Percentiles rank a stretch among this genome's conserved stretches.
phyloP scores from a whole-genome alignment of 2,888 invertebrate genomes.

The Xylocampa areola region DNA sequence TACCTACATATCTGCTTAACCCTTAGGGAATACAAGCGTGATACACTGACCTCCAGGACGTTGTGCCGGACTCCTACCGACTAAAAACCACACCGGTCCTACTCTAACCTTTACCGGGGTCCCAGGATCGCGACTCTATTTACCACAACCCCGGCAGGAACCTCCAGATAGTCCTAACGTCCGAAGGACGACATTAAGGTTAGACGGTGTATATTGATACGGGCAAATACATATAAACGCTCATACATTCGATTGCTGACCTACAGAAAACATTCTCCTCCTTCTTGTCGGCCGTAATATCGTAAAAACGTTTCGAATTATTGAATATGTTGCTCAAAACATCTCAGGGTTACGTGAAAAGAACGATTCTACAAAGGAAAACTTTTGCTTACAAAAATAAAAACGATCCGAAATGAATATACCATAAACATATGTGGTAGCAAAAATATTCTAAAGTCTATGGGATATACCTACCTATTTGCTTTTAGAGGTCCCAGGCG shows the following conservation, averaged over 20 bases:
- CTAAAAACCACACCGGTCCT: no score
- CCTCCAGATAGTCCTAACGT: neutral
- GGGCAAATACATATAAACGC: constrained; percentile 19
- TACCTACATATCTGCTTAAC: no score
- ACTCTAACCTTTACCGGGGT: no score
- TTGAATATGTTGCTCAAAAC: constrained; percentile 37
- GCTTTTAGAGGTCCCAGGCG: no score
- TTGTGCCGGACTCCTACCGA: no score
- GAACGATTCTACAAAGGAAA: constrained; percentile 5
- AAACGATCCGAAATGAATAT: constrained; percentile 3
- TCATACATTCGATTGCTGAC: constrained; percentile 33
- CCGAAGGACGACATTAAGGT: constrained; percentile 8
- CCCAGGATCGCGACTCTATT: no score
- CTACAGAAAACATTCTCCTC: constrained; percentile 20
- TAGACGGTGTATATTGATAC: constrained; percentile 17
- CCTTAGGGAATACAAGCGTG: no score
- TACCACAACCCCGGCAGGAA: no score
- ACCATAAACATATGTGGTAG: no score
- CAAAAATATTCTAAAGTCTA: no score
- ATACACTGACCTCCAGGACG: no score
- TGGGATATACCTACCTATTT: no score
- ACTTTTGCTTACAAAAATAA: constrained; percentile 16
- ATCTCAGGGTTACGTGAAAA: constrained; percentile 11
- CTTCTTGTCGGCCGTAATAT: constrained; percentile 25
- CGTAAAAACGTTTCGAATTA: constrained; percentile 28